Conservation (phyloP, 2,113 vertebrate species). For the Climacteris rufus region DNA sequence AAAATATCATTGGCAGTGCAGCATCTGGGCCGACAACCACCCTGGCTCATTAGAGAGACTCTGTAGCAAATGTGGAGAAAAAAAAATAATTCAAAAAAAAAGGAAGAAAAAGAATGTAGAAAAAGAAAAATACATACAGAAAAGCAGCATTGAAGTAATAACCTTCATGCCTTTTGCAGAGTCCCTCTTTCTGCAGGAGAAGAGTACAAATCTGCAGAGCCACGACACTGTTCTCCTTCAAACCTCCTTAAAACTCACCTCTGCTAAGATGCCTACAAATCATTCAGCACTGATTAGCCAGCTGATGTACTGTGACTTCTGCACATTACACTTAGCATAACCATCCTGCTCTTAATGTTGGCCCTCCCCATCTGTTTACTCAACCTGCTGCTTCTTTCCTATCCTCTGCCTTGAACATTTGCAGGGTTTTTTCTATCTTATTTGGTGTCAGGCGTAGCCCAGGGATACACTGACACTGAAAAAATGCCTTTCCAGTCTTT, state of each 20-base stretch:
- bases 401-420: background rate
- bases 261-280: slow-evolving; percentile 21
- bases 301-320: slow-evolving; percentile 36
- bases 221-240: background rate
- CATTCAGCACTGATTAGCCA: slow-evolving; percentile 3
- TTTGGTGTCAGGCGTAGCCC: background rate
- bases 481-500: background rate
- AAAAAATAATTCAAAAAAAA: background rate
- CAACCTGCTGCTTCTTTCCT: background rate
- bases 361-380: background rate
- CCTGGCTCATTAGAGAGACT: background rate
- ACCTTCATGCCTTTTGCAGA: background rate
- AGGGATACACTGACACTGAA: background rate
- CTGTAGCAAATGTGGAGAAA: background rate
- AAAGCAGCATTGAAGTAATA: background rate
- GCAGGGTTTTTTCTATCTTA: background rate
- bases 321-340: background rate
- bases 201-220: background rate
- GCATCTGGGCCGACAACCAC: background rate
- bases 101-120: background rate
- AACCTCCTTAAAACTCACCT: slow-evolving; percentile 34
- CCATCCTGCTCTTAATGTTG: background rate
- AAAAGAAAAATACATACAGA: background rate
- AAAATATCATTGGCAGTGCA: background rate
- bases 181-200: background rate